Conservation (phyloP, 2,113 vertebrate species). For the Hydropotes inermis region DNA sequence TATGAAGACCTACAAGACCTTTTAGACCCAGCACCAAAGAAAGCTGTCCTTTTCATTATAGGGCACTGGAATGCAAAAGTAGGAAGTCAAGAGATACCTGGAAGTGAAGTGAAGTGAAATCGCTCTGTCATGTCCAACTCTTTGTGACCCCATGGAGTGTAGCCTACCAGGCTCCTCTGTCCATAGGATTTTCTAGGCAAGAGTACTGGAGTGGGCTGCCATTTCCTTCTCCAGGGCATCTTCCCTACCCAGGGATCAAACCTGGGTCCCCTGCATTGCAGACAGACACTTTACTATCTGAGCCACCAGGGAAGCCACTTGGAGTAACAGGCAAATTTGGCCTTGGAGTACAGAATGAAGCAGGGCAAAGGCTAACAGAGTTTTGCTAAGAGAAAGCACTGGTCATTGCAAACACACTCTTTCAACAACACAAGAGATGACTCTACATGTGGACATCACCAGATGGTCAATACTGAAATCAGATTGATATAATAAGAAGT, state of each 20-base stretch:
- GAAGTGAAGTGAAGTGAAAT: not conserved
- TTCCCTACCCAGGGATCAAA: not conserved
- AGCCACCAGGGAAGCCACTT: not conserved
- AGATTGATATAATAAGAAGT: not conserved
- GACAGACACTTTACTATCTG: not conserved
- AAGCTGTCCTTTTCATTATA: not conserved
- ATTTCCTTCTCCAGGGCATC: not conserved
- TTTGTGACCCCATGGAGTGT: not conserved
- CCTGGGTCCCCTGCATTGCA: not conserved
- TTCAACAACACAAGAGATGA: not conserved
- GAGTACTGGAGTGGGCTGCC: not conserved
- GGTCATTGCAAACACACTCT: not conserved
- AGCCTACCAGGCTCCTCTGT: not conserved
- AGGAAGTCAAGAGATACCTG: not conserved
- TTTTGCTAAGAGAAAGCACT: not conserved
- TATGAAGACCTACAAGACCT: not conserved
- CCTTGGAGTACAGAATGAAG: not conserved
- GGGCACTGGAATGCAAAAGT: not conserved
- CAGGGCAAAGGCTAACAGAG: not conserved
- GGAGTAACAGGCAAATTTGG: not conserved
- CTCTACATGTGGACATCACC: not conserved
- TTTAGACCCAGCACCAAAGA: not conserved
- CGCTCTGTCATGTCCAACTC: rapidly evolving
- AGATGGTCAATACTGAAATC: not conserved
- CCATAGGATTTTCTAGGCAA: not conserved